Evolutionary conservation across 2,797 vertebrate genomes (phyloP).

Genomic region (Hylomyscus alleni): DNA sequence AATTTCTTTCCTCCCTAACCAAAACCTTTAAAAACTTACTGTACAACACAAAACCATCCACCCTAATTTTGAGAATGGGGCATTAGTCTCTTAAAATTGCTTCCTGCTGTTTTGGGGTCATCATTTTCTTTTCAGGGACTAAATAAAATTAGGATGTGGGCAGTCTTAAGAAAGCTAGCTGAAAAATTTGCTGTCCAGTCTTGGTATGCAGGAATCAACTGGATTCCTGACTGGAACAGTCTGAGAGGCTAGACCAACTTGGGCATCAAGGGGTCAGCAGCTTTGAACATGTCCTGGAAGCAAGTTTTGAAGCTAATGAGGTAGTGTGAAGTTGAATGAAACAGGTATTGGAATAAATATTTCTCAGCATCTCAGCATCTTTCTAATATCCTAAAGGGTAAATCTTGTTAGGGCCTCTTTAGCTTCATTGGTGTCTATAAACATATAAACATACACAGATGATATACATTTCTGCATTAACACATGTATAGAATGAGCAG

Average conservation of each 20-base stretch:
- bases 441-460: background rate
- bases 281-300: background rate
- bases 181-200: background rate
- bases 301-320: background rate
- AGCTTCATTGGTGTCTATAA: background rate
- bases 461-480: background rate
- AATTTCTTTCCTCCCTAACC: background rate
- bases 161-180: background rate
- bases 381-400: background rate
- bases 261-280: background rate
- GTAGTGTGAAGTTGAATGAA: background rate
- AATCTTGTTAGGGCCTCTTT: background rate
- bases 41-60: background rate
- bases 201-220: background rate
- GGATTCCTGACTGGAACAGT: background rate
- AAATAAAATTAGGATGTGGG: background rate
- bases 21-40: background rate
- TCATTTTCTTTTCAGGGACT: background rate
- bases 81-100: background rate
- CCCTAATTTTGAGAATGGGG: background rate
- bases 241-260: background rate
- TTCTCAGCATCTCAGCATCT: background rate
- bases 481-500: background rate
- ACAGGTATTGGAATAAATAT: background rate
- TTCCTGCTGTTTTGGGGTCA: background rate